Conservation (phyloP, 1,140 invertebrate species). For the Diploscapter pachys region DNA sequence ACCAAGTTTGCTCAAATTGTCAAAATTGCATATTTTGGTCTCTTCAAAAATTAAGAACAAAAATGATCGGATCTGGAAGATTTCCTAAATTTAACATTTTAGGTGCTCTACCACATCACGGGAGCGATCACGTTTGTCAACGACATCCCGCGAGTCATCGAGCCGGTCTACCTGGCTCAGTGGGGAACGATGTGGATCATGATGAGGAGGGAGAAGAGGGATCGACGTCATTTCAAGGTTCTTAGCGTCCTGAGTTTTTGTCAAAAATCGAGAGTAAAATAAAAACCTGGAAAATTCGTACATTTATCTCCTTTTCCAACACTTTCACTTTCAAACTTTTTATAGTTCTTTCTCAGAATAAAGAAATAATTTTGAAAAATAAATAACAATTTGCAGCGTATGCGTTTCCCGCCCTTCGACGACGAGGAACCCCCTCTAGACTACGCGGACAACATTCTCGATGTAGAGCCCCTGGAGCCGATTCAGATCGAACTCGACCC, state of each 20-base stretch:
- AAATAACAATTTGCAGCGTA: slow-evolving; percentile 70
- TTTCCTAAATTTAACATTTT: not conserved
- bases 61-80: not conserved
- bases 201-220: slow-evolving; percentile 97
- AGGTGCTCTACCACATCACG: slow-evolving; percentile 65
- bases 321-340: no score
- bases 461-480: slow-evolving; percentile 96
- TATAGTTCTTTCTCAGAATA: not conserved
- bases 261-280: no score
- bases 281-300: no score
- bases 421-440: slow-evolving; percentile 99
- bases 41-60: no score
- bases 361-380: not conserved
- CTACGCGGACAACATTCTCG: slow-evolving; percentile 97
- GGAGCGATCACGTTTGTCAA: slow-evolving; percentile 99
- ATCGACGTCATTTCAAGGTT: slow-evolving; percentile 83
- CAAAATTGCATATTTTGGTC: not conserved
- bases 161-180: slow-evolving; percentile 97
- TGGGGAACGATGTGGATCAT: slow-evolving; percentile 99
- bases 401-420: slow-evolving; percentile 99
- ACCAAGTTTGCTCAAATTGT: no score
- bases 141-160: slow-evolving; percentile 99
- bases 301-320: no score
- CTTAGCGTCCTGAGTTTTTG: no score
- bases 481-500: slow-evolving; percentile 96